Evolutionary conservation across 1,140 invertebrate genomes (phyloP).

Genomic region (Elysia chlorotica): DNA sequence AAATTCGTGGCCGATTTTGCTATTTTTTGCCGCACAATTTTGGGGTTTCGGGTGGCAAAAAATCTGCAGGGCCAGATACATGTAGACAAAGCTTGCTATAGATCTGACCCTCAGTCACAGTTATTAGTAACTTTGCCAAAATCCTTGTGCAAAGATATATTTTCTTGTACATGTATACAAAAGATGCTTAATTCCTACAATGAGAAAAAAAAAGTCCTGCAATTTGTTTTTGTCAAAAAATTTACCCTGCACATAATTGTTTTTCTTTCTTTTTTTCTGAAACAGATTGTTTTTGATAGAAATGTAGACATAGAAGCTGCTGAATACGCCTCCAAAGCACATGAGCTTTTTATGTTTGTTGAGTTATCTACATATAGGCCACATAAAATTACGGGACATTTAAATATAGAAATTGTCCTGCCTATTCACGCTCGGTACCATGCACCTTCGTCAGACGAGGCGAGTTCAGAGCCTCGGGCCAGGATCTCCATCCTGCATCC

Average conservation of each 20-base stretch:
- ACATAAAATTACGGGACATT: not conserved
- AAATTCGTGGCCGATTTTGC: no score
- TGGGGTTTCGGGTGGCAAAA: no score
- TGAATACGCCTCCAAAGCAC: not conserved
- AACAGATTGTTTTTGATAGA: not conserved
- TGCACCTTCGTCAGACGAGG: not conserved
- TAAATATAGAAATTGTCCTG: not conserved
- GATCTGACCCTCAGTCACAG: no score
- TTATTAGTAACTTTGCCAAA: not conserved
- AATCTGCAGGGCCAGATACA: no score
- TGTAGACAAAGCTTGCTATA: no score
- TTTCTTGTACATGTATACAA: not conserved
- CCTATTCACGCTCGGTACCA: not conserved
- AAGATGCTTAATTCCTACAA: not conserved
- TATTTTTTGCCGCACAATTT: no score
- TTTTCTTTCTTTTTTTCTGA: not conserved
- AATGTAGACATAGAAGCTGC: not conserved
- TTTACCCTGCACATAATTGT: no score
- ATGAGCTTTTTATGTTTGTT: not conserved
- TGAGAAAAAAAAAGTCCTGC: no score
- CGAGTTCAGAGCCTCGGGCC: no score
- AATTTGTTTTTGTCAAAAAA: no score
- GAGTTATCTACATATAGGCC: not conserved
- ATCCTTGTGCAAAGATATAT: not conserved
- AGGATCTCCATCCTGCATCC: not conserved